phyloP scores from a whole-genome alignment of 2,888 invertebrate species.

The Eupeodes luniger region DNA sequence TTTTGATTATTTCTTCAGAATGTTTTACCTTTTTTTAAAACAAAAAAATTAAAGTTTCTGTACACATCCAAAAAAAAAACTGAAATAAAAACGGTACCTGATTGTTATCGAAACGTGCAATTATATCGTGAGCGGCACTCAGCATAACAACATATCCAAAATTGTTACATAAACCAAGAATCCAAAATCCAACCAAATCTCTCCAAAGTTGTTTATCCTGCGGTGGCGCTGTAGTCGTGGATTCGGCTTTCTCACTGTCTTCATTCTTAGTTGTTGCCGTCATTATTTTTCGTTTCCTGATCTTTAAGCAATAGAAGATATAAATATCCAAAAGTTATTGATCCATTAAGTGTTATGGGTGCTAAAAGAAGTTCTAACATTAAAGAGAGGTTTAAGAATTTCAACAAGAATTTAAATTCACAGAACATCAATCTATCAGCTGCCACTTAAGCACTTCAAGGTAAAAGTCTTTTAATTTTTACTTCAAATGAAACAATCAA shows the following conservation, averaged over 20 bases:
- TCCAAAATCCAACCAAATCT: constrained; percentile 86
- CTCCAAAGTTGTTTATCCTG: constrained; percentile 26
- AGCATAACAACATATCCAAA: constrained; percentile 95
- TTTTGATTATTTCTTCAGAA: not conserved
- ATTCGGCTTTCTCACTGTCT: constrained; percentile 1
- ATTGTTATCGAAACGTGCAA: constrained; percentile 45
- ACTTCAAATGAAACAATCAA: too few species aligned
- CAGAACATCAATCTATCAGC: too few species aligned
- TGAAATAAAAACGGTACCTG: not conserved
- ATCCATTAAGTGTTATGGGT: too few species aligned
- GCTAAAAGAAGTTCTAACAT: too few species aligned
- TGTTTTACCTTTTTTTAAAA: not conserved
- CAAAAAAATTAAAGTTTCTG: not conserved
- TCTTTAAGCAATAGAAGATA: not conserved
- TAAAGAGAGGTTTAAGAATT: too few species aligned
- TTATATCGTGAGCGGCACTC: constrained; percentile 92
- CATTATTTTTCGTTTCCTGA: not conserved
- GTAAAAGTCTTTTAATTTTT: too few species aligned
- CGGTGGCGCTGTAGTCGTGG: too few species aligned
- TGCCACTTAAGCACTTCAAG: too few species aligned
- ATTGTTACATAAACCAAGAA: constrained; percentile 93
- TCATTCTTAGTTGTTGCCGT: not conserved
- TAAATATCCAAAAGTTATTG: too few species aligned
- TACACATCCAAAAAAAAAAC: not conserved
- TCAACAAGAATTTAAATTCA: too few species aligned